Percentiles rank a stretch among this genome's conserved stretches.
Conservation (phyloP, 2,113 vertebrate genomes). For the Lipophrys pholis region DNA sequence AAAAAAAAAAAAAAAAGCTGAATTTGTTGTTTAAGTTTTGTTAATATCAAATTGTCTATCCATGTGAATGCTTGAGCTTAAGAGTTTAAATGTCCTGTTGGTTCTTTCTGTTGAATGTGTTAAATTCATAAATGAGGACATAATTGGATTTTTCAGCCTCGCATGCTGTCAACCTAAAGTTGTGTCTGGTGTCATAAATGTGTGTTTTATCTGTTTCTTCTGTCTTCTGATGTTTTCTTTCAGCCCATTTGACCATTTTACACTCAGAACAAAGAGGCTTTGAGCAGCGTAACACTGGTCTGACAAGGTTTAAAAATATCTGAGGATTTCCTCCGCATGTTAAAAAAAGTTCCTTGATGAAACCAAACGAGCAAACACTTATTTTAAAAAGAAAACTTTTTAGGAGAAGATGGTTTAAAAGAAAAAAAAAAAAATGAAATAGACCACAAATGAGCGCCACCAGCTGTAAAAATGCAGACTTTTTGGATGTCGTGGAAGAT, state of each 20-base stretch:
- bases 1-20: no score
- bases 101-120: no score
- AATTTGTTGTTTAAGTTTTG: no score
- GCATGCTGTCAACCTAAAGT: background rate
- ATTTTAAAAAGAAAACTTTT: no score
- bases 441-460: background rate
- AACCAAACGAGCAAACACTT: background rate
- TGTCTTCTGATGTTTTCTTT: background rate
- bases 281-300: background rate
- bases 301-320: background rate
- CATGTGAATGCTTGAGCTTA: no score
- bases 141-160: background rate
- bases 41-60: no score
- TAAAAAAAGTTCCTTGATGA: background rate
- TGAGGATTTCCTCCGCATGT: background rate
- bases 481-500: constrained; percentile 11
- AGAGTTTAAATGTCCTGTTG: no score
- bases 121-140: no score
- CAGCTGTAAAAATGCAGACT: background rate
- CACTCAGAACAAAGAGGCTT: background rate
- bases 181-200: background rate
- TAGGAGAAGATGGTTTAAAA: background rate
- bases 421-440: constrained; percentile 11
- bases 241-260: background rate
- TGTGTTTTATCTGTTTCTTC: background rate